These are phyloP conservation scores for Haliclona indistincta DNA, from an alignment of 37 sponge, comb jelly and placozoan genomes.

Conservation along the genomic window DNA sequence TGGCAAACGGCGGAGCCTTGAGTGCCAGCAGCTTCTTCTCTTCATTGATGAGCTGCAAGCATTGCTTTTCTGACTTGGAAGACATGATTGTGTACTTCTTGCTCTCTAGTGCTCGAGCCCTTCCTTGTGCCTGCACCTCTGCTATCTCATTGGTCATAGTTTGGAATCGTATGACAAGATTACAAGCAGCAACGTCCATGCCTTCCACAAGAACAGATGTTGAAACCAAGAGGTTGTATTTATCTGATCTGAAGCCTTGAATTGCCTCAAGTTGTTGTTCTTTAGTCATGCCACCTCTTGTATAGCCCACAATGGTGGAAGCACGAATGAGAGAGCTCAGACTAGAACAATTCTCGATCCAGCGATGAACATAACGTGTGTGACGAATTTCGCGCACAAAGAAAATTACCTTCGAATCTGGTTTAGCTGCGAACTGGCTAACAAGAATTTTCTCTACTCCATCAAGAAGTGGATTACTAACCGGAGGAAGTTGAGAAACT, in stretches of 20 bases:
- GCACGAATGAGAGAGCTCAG: not conserved
- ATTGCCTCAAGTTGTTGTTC: slow-evolving; percentile 64
- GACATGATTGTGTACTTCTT: not conserved
- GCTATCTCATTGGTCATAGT: slow-evolving; percentile 77
- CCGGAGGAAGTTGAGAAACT: not conserved
- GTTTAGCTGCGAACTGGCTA: slow-evolving; percentile 2
- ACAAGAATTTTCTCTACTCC: slow-evolving; percentile 8
- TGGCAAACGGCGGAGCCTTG: not conserved
- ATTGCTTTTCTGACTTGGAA: not conserved
- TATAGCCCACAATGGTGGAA: not conserved
- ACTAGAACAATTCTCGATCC: slow-evolving; percentile 14
- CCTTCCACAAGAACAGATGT: slow-evolving; percentile 95
- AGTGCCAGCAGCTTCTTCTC: not conserved
- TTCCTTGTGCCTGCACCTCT: slow-evolving; percentile 68
- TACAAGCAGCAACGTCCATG: slow-evolving; percentile 89
- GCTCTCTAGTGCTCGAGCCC: slow-evolving; percentile 60
- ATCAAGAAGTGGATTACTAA: slow-evolving; percentile 37
- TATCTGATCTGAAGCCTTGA: slow-evolving; percentile 70
- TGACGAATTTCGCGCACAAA: slow-evolving; percentile 53
- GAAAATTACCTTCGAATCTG: slow-evolving; percentile 33
- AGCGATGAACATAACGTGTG: slow-evolving; percentile 1
- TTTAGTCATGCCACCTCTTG: slow-evolving; percentile 51
- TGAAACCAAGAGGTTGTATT: slow-evolving; percentile 82
- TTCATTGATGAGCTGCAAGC: not conserved
- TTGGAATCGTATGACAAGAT: slow-evolving; percentile 84